A percentile compares a stretch with the other conserved stretches of the same genome.
Conservation (phyloP, 2,113 vertebrate genomes). For the Notarius quadriscutis region DNA sequence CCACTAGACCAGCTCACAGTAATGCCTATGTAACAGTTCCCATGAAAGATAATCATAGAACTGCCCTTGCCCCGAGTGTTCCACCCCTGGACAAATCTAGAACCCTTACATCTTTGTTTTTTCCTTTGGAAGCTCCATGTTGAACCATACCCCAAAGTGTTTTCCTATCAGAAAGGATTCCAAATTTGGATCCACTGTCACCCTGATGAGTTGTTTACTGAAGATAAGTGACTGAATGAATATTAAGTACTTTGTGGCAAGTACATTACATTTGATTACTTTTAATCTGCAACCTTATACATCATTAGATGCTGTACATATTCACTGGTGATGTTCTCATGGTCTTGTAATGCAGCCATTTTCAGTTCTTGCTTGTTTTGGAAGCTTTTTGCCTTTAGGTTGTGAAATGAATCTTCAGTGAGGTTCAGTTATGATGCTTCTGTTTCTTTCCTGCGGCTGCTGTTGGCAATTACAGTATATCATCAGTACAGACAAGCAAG, state of each 20-base stretch:
- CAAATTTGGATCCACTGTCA: not conserved
- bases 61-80: not conserved
- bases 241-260: not conserved
- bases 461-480: conserved; percentile 4
- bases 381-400: conserved; percentile 7
- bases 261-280: not conserved
- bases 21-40: no score
- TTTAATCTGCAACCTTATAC: not conserved
- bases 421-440: not conserved
- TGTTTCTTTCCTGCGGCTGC: not conserved
- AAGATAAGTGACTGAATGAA: not conserved
- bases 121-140: not conserved
- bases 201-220: not conserved
- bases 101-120: not conserved
- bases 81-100: not conserved
- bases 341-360: not conserved
- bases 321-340: not conserved
- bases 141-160: not conserved
- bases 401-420: conserved; percentile 3
- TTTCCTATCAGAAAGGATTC: not conserved
- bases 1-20: no score
- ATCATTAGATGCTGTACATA: not conserved
- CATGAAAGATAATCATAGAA: not conserved
- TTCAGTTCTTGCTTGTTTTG: not conserved
- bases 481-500: not conserved